Evolutionary conservation across 2,113 vertebrate genomes (phyloP).

Genomic region (Reinhardtius hippoglossoides): DNA sequence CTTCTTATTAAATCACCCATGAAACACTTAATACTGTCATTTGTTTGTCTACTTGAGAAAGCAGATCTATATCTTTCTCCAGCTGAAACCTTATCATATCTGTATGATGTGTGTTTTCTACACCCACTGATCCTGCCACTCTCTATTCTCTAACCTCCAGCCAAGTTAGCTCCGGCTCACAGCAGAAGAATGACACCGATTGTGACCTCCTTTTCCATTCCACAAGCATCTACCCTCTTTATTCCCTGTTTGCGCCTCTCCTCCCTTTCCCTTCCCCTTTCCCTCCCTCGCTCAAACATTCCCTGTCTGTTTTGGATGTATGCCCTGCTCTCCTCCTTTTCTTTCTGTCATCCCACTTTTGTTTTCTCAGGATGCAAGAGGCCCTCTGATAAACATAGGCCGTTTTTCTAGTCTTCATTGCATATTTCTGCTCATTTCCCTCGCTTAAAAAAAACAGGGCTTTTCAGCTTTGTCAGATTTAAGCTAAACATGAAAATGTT

Average conservation of each 20-base stretch:
- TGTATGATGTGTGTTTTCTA: constrained; percentile 11
- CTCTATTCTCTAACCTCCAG: constrained; percentile 46
- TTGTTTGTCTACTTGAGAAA: background rate
- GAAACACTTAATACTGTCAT: background rate
- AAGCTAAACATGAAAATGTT: background rate
- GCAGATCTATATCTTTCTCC: background rate
- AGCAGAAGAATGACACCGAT: constrained; percentile 45
- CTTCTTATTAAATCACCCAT: background rate
- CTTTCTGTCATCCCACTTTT: background rate
- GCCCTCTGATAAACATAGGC: constrained; percentile 11
- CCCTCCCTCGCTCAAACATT: constrained; percentile 13
- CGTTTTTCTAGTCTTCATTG: constrained; percentile 40
- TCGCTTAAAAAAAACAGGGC: constrained; percentile 2
- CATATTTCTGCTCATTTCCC: constrained; percentile 32
- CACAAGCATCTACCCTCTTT: constrained; percentile 48
- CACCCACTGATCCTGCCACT: constrained; percentile 15
- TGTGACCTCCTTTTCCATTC: constrained; percentile 61
- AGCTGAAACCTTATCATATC: constrained; percentile 21
- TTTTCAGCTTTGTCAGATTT: constrained; percentile 13
- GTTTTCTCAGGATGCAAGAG: constrained; percentile 16
- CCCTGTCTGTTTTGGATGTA: constrained; percentile 23
- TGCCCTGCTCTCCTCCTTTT: background rate
- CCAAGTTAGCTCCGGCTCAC: constrained; percentile 40
- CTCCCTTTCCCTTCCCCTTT: constrained; percentile 8
- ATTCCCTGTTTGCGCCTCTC: constrained; percentile 23